Evolutionary conservation across 1,140 invertebrate species (phyloP), one percentile per base, ranked within the genome.

Genomic region (Drosophila bipectinata): DNA sequence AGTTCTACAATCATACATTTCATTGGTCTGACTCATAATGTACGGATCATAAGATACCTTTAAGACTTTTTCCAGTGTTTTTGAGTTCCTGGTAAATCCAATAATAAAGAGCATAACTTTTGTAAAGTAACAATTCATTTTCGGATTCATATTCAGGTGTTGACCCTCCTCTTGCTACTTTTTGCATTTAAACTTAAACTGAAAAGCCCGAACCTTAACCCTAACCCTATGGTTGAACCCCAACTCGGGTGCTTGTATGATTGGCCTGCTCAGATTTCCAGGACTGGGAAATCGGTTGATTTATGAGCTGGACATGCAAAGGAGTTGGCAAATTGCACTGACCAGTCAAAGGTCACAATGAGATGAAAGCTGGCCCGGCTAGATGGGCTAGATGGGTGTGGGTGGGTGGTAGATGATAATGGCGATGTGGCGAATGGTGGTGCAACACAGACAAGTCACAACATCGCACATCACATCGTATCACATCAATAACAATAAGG

Each of bases 401-500:
- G 18, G 21, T 12, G 53, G 37, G 5, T 10, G 18, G 18, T 41
- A 21, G 21, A 21, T 21, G 21, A 21, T 21, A 21, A 21, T 21
- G 15, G 26, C 41, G 18, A n/a, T 10, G 54, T 21, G 21, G 2
- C 21, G 21, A 21, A 9, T 5, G 24, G 9, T 14, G 14, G 3
- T 26, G 39, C 54, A 59, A 14, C 34, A 14, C 34, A 14, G 39
- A 45, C 37, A 30, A 21, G 32, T 60, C 58, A 60, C 58, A 60
- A 37, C 47, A 26, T 39, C 14, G 39, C 39, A 41, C 39, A 41
- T 41, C 12, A 41, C 39, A 41, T 41, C 39, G 39, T 18, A 37
- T 41, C 64, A 66, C 64, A 66, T 66, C 39, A 68, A 66, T 66
- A 68, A 67, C 39, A 54, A 68, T 67, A 67, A 55, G 48, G 30